phyloP scores from a whole-genome alignment of 2,113 vertebrate genomes.

The Puntigrus tetrazona region DNA sequence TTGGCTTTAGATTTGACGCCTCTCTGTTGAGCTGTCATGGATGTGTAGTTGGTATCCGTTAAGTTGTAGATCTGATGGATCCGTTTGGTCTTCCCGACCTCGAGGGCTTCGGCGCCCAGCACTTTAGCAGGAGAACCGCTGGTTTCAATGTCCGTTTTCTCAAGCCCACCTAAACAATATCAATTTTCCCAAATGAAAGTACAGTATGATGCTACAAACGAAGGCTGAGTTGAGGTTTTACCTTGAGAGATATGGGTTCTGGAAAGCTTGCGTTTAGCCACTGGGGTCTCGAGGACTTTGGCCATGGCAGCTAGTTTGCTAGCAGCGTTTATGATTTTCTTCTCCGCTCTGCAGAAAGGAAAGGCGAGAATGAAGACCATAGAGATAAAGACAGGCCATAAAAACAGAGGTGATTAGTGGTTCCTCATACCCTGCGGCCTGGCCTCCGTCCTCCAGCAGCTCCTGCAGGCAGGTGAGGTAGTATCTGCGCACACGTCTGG shows the following conservation, averaged over 20 bases:
- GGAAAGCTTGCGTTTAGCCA: conserved; percentile 67
- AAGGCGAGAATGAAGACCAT: not conserved
- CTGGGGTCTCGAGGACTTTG: conserved; percentile 87
- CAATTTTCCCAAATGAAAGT: not conserved
- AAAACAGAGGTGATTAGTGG: not conserved
- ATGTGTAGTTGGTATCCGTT: conserved; percentile 43
- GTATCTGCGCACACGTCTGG: conserved; percentile 88
- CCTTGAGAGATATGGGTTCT: conserved; percentile 63
- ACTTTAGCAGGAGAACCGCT: conserved; percentile 36
- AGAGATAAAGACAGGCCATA: too few relatives aligned
- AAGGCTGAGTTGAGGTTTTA: conserved; percentile 37
- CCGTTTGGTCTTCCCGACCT: conserved; percentile 42
- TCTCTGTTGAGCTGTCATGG: conserved; percentile 17
- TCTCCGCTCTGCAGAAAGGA: conserved; percentile 82
- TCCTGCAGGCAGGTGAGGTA: conserved; percentile 93
- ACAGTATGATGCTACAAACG: too few relatives aligned
- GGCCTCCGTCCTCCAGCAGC: conserved; percentile 85
- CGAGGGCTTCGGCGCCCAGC: conserved; percentile 45
- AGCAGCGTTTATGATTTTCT: conserved; percentile 92
- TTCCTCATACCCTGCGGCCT: conserved; percentile 76
- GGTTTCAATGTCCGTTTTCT: conserved; percentile 32
- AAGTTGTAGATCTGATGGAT: conserved; percentile 20
- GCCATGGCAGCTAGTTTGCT: conserved; percentile 92
- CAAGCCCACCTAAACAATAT: conserved; percentile 43
- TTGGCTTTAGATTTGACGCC: conserved; percentile 33